Evolutionary conservation across 2,888 invertebrate genomes (phyloP), one percentile per base, ranked within the genome.

Genomic region (Atherix ibis): DNA sequence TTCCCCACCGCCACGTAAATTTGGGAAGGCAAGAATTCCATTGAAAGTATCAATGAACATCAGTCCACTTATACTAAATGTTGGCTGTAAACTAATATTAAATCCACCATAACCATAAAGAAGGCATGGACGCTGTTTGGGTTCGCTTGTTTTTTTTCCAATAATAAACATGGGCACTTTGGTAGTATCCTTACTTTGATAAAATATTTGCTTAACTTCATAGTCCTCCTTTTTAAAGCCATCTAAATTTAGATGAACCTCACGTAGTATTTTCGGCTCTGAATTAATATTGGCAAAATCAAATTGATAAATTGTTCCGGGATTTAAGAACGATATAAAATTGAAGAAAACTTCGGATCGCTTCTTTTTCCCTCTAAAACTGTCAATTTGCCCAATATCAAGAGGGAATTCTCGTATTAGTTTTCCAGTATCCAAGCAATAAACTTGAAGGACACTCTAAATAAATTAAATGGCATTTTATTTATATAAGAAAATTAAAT

Each of bases 31-130:
- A 42, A 87, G 71, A 33, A 94, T 70, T 2, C 94, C 95, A 54
- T 79, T 70, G 44, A 94, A 77, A 51, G 88, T 76, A 50, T 89
- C 81, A 54, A 95, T 78, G 57, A 91, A 91, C 43, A 91, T 75
- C 19, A 94, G 62, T 35, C 89, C 70, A 10, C 81, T 78, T 18
- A 91, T 75, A 47, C 84, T 83, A 65, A 97, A 98, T 32, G 73
- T 71, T 4, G 97, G 95, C 53, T 82, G 81, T 44, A 94, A 67
- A 56, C 85, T 83, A 45, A 89, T 76, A 64, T 91, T 94, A 62
- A 98, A 98, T 1, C 97, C 97, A 35, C 97, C 97, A 60, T 97
- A 97, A 12, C 94, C 97, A 60, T 95, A 95, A 22, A 98, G 63
- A 29, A 94, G 65, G 41, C 85, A 81, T 1, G 94, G 88, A 2